Percentiles rank a stretch among this genome's conserved stretches.
Conservation (phyloP, 64 coral and sea anemone species). For the Platygyra sinensis region DNA sequence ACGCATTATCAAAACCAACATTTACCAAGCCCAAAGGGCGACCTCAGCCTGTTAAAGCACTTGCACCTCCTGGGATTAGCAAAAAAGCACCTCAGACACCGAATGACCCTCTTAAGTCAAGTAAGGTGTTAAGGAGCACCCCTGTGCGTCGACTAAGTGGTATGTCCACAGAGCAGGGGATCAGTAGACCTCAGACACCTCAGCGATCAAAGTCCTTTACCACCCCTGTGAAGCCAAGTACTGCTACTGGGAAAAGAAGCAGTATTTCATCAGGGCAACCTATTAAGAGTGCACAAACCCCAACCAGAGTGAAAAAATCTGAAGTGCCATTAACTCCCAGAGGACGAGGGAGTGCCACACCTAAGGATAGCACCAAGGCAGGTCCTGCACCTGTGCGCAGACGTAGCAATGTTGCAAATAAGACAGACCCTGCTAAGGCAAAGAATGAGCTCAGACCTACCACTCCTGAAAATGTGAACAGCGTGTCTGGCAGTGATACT, state of each 20-base stretch:
- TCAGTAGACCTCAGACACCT: not conserved
- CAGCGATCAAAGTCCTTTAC: slow-evolving; percentile 31
- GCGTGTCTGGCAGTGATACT: not conserved
- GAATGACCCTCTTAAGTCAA: not conserved
- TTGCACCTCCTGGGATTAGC: not conserved
- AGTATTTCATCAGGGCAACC: not conserved
- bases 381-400: slow-evolving; percentile 3
- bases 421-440: not conserved
- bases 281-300: not conserved
- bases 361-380: not conserved
- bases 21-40: slow-evolving; percentile 33
- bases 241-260: not conserved
- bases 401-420: not conserved
- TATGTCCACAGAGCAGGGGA: not conserved
- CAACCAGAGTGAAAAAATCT: not conserved
- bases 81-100: slow-evolving; percentile 14
- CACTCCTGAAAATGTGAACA: not conserved
- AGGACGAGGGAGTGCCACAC: slow-evolving; percentile 13
- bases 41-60: slow-evolving; percentile 33
- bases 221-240: not conserved
- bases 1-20: not conserved
- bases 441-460: not conserved
- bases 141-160: not conserved
- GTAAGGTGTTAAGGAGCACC: not conserved
- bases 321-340: not conserved